Percentiles rank a stretch among this genome's conserved stretches.
Evolutionary conservation across 2,113 vertebrate genomes (phyloP).

Genomic region (Spea bombifrons): DNA sequence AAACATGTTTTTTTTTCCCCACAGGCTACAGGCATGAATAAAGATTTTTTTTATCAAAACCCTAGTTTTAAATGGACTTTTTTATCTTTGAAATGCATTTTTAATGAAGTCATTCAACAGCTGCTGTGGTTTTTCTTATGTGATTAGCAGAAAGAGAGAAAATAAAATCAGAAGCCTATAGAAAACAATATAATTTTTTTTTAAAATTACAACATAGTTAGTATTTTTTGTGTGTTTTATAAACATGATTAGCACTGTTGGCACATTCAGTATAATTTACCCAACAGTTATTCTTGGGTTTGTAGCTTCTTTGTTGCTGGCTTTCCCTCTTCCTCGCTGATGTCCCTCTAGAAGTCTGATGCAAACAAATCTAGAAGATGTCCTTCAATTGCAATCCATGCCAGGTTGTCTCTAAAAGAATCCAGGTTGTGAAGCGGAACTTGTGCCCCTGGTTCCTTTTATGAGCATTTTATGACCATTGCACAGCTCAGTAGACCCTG

Average conservation of each 20-base stretch:
- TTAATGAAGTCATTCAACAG: slow-evolving; percentile 37
- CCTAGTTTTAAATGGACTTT: slow-evolving; percentile 18
- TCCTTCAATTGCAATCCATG: too few relatives aligned
- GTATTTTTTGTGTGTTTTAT: slow-evolving; percentile 10
- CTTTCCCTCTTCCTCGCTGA: too few relatives aligned
- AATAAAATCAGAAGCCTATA: slow-evolving; percentile 22
- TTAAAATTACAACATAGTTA: slow-evolving; percentile 35
- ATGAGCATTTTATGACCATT: too few relatives aligned
- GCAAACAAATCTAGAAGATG: too few relatives aligned
- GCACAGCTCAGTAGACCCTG: too few relatives aligned
- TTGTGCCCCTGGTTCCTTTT: too few relatives aligned
- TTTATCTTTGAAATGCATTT: slow-evolving; percentile 45
- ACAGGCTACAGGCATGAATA: slow-evolving; percentile 24
- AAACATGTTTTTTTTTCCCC: slow-evolving; percentile 19
- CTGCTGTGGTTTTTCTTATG: slow-evolving; percentile 36
- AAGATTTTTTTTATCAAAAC: slow-evolving; percentile 27
- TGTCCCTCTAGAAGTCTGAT: too few relatives aligned
- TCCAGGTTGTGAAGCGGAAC: too few relatives aligned
- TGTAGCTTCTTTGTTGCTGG: too few relatives aligned
- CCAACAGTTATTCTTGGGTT: neutral
- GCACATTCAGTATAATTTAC: neutral
- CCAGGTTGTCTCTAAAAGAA: too few relatives aligned
- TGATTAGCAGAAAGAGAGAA: slow-evolving; percentile 35
- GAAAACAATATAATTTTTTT: slow-evolving; percentile 26
- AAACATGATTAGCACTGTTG: slow-evolving; percentile 15